Conservation (phyloP, 2,888 invertebrate genomes). For the Mimas tiliae region DNA sequence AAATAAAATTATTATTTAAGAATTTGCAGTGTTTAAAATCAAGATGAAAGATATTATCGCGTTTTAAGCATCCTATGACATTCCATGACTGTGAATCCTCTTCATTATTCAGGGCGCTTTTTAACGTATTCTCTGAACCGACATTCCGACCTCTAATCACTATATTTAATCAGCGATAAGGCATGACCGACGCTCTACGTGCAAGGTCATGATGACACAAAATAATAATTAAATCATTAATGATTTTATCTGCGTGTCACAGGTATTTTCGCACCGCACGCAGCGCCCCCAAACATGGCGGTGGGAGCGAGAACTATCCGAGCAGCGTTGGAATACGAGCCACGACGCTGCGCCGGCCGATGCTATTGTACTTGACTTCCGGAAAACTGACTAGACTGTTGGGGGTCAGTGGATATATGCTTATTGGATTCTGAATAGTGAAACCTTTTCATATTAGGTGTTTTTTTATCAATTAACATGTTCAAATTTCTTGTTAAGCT, state of each 20-base stretch:
- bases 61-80: conserved; percentile 22
- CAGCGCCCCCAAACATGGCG: conserved; percentile 35
- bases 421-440: not conserved
- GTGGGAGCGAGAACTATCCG: conserved; percentile 29
- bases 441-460: not conserved
- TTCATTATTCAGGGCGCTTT: conserved; percentile 53
- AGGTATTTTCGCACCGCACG: conserved; percentile 2
- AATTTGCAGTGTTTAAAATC: not conserved
- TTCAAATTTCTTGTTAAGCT: not conserved
- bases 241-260: conserved; percentile 38
- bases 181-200: conserved; percentile 69
- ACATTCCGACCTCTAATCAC: conserved; percentile 69
- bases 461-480: not conserved
- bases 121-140: conserved; percentile 76
- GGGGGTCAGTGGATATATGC: conserved; percentile 63
- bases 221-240: conserved; percentile 68
- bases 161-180: conserved; percentile 66
- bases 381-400: conserved; percentile 74
- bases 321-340: conserved; percentile 32
- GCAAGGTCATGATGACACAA: conserved; percentile 76
- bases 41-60: not conserved
- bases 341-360: conserved; percentile 40
- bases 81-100: conserved; percentile 56
- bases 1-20: not conserved
- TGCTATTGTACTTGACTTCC: conserved; percentile 68